Base-by-base conservation (phyloP, 2,888 invertebrate species). In the Epistrophe eligans region DNA sequence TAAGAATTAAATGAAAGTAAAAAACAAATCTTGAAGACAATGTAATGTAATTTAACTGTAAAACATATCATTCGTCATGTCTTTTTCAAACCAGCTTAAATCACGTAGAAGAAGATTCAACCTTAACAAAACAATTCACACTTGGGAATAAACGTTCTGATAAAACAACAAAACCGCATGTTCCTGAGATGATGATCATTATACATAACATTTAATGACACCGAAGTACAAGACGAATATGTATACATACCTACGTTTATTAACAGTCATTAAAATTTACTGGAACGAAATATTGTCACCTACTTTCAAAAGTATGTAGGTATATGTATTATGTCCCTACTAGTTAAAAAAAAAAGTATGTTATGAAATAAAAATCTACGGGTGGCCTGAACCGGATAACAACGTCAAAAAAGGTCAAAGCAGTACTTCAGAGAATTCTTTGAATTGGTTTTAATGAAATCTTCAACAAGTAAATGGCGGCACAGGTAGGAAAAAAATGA, bases 391-490 rank as follows among this genome's bases (percentile, higher is more conserved):
- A 24, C 60, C 60, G 77, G 58, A 40, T 76, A 62, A 52, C 57
- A 72, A 40, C 45, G 19, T 64, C 52, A 38, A 70, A 84, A n/a
- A 71, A 84, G 84, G 74, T 84, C 76, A 79, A 76, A 64, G 76
- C 48, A 64, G 50, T 70, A 48, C 45, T 50, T 77, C 13, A 71
- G 70, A 66, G 71, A 40, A 50, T 67, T 62, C 45, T 64, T 38
- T 71, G 62, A 60, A 70, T 52, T 77, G 67, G 32, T 52, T 32
- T 66, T 24, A 17, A 67, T 50, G 24, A 67, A 52, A 50, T 19
- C 45, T 50, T 17, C 6, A 66, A 48, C 28, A 24, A 64, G 13
- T 13, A 28, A 45, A 64, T 45, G 5, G 7, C 66, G 7, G 7
- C 66, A 4, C 66, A 66, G 66, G 66, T 48, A 66, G 13, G 5